Percentiles rank a stretch among this genome's conserved stretches.
phyloP scores from a whole-genome alignment of 2,888 invertebrate species.

The Drosophila ustulata region DNA sequence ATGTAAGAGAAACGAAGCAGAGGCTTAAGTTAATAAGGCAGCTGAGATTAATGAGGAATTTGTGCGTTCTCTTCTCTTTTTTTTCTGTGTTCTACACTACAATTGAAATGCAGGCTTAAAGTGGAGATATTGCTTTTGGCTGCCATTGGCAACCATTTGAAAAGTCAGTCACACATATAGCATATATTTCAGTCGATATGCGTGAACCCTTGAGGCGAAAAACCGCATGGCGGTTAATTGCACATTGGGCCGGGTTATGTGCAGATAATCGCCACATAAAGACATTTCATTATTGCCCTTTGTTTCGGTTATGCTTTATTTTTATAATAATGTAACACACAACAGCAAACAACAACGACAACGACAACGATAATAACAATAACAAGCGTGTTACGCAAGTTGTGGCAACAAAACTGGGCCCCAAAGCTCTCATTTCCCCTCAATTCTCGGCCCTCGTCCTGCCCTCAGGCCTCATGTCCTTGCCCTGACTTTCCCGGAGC shows the following conservation, averaged over 20 bases:
- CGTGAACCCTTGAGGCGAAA: conserved; percentile 12
- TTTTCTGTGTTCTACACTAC: not conserved
- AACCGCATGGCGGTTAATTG: conserved; percentile 67
- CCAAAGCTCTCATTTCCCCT: conserved; percentile 25
- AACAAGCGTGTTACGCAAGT: conserved; percentile 50
- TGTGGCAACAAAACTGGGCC: conserved; percentile 31
- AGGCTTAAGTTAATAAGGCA: conserved; percentile 1
- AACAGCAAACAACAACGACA: conserved; percentile 33
- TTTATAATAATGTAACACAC: conserved; percentile 54
- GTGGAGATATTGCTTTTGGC: not conserved
- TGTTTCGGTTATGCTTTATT: conserved; percentile 54
- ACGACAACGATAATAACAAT: conserved; percentile 42
- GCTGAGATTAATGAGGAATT: conserved; percentile 7
- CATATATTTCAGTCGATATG: conserved; percentile 14
- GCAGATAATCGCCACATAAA: conserved; percentile 77
- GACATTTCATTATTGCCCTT: conserved; percentile 70
- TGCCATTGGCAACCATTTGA: conserved; percentile 8
- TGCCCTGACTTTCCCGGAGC: conserved; percentile 27
- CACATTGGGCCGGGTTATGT: conserved; percentile 64
- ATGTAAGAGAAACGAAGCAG: conserved; percentile 7
- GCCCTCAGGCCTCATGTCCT: conserved; percentile 27
- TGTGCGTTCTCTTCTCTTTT: conserved; percentile 6
- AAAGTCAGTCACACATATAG: not conserved
- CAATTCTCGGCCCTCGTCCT: conserved; percentile 13
- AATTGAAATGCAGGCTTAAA: not conserved